Conservation (phyloP, 2,888 invertebrate species). For the Idaea dimidiata region DNA sequence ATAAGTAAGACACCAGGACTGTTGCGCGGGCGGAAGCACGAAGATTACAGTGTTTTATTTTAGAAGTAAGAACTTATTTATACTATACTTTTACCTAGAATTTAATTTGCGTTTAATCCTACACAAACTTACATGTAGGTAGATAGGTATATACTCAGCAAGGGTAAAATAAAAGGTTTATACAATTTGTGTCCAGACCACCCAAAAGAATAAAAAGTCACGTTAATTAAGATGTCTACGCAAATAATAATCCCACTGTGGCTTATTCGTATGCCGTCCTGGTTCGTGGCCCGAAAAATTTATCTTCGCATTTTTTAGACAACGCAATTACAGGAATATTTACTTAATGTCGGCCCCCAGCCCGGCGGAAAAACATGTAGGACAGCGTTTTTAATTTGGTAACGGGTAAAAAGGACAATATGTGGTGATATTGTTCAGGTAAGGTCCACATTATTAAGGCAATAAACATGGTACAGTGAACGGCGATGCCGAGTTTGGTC, state of each 20-base stretch:
- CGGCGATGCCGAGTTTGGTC: conserved; percentile 16
- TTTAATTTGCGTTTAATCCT: background rate
- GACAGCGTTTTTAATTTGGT: conserved; percentile 50
- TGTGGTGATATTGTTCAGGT: conserved; percentile 29
- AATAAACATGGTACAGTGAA: conserved; percentile 35
- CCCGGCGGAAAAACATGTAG: conserved; percentile 49
- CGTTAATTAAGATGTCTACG: conserved; percentile 75
- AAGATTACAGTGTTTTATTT: background rate
- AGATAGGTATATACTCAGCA: conserved; percentile 27
- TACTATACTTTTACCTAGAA: background rate
- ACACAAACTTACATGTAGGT: background rate
- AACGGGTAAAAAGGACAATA: conserved; percentile 26
- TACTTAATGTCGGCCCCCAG: conserved; percentile 56
- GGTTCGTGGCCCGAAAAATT: conserved; percentile 58
- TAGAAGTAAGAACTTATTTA: background rate
- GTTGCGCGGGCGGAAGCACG: background rate
- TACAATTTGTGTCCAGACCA: conserved; percentile 1
- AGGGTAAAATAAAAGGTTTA: conserved; percentile 34
- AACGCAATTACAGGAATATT: conserved; percentile 73
- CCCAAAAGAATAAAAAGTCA: conserved; percentile 58
- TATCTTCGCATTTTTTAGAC: conserved; percentile 67
- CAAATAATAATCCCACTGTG: conserved; percentile 71
- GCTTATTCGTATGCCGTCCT: conserved; percentile 69
- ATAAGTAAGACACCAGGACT: conserved; percentile 19
- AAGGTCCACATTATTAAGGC: conserved; percentile 32